Percentiles rank a stretch among this genome's conserved stretches.
Conservation (phyloP, 2,113 vertebrate genomes). For the Vulpes ferrilata region DNA sequence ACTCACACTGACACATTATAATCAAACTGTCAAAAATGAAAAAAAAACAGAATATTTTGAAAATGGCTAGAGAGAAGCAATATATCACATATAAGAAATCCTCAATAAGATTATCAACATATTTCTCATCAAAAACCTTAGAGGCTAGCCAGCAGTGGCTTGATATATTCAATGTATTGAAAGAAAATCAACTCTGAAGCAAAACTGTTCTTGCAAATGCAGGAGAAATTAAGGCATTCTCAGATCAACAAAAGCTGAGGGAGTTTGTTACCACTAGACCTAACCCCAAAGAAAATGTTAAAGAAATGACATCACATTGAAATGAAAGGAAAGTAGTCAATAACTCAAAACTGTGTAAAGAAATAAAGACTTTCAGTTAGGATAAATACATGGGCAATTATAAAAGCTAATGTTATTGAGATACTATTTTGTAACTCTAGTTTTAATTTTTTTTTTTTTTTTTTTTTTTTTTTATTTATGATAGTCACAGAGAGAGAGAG, state of each 20-base stretch:
- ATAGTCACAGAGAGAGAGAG: too few relatives aligned
- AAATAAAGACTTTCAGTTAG: not conserved
- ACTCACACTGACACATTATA: not conserved
- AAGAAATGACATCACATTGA: not conserved
- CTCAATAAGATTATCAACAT: not conserved
- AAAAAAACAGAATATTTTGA: not conserved
- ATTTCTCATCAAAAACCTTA: not conserved
- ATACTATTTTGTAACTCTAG: not conserved
- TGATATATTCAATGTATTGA: not conserved
- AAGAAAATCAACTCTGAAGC: not conserved
- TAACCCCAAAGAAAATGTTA: not conserved
- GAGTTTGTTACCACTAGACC: not conserved
- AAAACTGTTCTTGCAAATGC: not conserved
- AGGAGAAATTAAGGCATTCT: not conserved
- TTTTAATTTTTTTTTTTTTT: slow-evolving; percentile 24
- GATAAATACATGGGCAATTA: not conserved
- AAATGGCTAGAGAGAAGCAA: not conserved
- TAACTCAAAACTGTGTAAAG: not conserved
- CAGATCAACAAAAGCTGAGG: not conserved
- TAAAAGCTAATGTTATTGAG: not conserved
- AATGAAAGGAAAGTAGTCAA: not conserved
- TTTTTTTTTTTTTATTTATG: too few relatives aligned
- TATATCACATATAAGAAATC: not conserved
- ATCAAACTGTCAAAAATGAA: not conserved
- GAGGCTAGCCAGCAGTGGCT: not conserved